Evolutionary conservation across 2,888 invertebrate species (phyloP), one percentile per base, ranked within the genome.

Genomic region (Morpho deidamia): DNA sequence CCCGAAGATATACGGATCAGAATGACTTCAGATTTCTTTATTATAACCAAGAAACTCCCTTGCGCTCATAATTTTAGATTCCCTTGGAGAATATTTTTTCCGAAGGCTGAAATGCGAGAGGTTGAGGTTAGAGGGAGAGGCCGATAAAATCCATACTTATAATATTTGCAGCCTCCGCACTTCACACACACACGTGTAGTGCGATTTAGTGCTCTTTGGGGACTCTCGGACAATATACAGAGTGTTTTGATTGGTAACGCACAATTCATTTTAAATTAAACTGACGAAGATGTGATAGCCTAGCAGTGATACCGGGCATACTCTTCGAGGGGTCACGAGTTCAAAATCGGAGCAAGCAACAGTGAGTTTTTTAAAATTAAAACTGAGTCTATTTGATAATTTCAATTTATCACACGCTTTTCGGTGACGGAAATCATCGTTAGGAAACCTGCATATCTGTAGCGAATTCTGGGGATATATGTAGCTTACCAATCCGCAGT

Each of bases 131-230:
- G 81, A 83, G 69, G 62, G 81, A 71, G 81, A 83, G 60, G 69
- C 68, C 71, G 70, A 79, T 78, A 87, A 87, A 88, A 88, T 89
- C 89, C 87, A 89, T 89, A 89, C 88, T 88, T 88, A 86, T 89
- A 86, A 89, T 89, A 89, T 89, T 89, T 87, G 88, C 86, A 84
- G 84, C 81, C 84, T 83, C 79, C 84, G 76, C 80, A 75, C 76
- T 70, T 74, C 72, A 74, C 81, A 73, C 83, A 68, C 88, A 84
- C 86, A 82, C 74, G 73, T 63, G 38, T 46, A 43, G 11, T 52
- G 55, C 82, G 83, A 83, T 83, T 86, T 83, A 84, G 76, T 78
- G 75, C 83, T 85, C 87, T 80, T 76, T 72, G 67, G 83, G 83
- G 87, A 83, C 74, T 80, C 80, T 83, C 74, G 80, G 82, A 82